A percentile compares a stretch with the other conserved stretches of the same genome.
Conservation (phyloP, 1,140 invertebrate species). For the Pseudomyrmex concolor region DNA sequence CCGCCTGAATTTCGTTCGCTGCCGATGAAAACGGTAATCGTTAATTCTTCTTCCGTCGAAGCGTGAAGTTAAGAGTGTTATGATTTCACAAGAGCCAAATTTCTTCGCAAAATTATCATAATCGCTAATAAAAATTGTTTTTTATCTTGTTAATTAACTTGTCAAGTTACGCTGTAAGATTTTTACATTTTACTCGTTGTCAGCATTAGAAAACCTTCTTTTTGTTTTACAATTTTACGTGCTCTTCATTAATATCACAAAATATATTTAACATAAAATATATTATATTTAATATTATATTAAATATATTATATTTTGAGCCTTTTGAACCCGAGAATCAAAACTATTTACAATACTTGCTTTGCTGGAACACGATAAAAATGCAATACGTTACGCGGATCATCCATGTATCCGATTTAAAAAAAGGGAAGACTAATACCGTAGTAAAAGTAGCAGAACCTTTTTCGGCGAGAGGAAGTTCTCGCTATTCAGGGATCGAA, state of each 20-base stretch:
- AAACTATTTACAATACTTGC: background rate
- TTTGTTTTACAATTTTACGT: too few relatives aligned
- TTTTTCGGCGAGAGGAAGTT: background rate
- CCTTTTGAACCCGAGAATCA: too few relatives aligned
- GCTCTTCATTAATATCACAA: too few relatives aligned
- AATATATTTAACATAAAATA: too few relatives aligned
- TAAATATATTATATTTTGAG: too few relatives aligned
- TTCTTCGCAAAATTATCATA: background rate
- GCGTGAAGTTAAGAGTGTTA: background rate
- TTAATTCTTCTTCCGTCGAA: background rate
- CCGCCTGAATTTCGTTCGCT: slow-evolving; percentile 16
- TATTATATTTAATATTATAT: too few relatives aligned
- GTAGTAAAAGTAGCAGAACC: slow-evolving; percentile 4
- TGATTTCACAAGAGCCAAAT: background rate
- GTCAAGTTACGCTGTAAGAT: too few relatives aligned
- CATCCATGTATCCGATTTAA: background rate
- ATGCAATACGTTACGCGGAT: background rate
- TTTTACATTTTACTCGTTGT: too few relatives aligned
- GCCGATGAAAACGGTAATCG: background rate
- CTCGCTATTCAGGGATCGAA: background rate
- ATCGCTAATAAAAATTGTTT: background rate
- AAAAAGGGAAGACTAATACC: slow-evolving; percentile 1
- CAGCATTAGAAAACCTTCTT: too few relatives aligned
- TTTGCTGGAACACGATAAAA: slow-evolving; percentile 10
- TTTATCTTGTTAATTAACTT: too few relatives aligned